These are phyloP conservation scores for Nephrotoma appendiculata DNA, from an alignment of 2,888 invertebrate genomes.

Conservation along the genomic window DNA sequence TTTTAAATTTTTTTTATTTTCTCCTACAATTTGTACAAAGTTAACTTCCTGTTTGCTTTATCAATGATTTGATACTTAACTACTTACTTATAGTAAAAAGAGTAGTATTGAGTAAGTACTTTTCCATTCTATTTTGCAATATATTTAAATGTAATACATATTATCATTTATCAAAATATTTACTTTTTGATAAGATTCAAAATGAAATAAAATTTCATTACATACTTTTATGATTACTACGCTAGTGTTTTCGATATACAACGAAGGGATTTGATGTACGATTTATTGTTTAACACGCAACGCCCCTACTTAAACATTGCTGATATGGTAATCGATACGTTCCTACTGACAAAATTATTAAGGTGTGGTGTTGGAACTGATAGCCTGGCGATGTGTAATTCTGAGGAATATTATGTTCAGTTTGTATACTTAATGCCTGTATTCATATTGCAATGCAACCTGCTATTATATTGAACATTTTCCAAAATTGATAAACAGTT, in stretches of 20 bases:
- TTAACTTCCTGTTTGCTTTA: neutral
- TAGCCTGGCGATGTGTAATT: neutral
- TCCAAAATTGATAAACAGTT: neutral
- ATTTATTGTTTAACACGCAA: neutral
- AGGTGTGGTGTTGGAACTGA: neutral
- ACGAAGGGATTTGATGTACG: neutral
- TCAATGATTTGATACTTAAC: neutral
- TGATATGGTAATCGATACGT: neutral
- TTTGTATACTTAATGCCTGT: neutral
- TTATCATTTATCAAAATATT: neutral
- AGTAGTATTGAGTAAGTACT: neutral
- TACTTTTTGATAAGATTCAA: neutral
- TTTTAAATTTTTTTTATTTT: neutral
- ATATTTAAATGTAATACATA: neutral
- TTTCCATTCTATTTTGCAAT: neutral
- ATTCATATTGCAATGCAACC: neutral
- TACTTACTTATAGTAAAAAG: neutral
- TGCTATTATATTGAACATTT: neutral
- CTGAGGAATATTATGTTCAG: neutral
- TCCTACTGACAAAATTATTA: neutral
- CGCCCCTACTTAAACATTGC: too few species aligned
- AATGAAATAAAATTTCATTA: neutral
- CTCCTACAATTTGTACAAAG: neutral
- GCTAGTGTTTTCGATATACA: neutral
- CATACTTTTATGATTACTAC: neutral